Evolutionary conservation across 2,113 vertebrate species (phyloP), one percentile per base, ranked within the genome.

Genomic region (Syrrhaptes paradoxus): DNA sequence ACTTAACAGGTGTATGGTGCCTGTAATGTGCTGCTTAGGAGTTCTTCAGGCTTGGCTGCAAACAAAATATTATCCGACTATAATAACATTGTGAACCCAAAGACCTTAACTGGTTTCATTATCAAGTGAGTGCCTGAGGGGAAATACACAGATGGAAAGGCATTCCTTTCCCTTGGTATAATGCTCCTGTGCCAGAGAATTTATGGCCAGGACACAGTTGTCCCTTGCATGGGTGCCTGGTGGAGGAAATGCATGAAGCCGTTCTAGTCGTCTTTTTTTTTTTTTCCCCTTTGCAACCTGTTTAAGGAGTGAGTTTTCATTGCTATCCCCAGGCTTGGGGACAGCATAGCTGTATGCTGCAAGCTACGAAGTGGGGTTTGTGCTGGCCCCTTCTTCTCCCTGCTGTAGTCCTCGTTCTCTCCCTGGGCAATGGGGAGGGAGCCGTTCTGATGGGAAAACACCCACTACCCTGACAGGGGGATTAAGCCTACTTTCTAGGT

Each of bases 21-120:
- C 80, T 96, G 90, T 90, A 89, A 89, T 93, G 74, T 70, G 79
- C 96, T 96, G 8, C 90, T 95, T 84, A 87, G 85, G 95, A 95
- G 82, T 92, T 95, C 86, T 95, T 87, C 93, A 93, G 92, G 79
- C 96, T 93, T 7, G 19, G 93, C 93, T 96, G 96, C 95, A 96
- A 97, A 97, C 93, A 92, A 97, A 97, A 96, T 94, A 96, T 96
- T 95, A 93, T 94, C 96, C 2, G 2, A 87, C 93, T 94, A 31
- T 96, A 97, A 97, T 95, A 97, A 96, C 82, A 48, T 76, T 89
- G 93, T 96, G 96, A 97, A 97, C 96, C 90, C 92, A 66, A 96
- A 95, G 96, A 96, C 96, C 95, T 92, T 89, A 96, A 96, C 96
- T 94, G 96, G 96, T 97, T 97, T 97, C 96, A 93, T 97, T 96